Base-by-base conservation (phyloP, 2,888 invertebrate genomes). In the Leptinotarsa juncta region DNA sequence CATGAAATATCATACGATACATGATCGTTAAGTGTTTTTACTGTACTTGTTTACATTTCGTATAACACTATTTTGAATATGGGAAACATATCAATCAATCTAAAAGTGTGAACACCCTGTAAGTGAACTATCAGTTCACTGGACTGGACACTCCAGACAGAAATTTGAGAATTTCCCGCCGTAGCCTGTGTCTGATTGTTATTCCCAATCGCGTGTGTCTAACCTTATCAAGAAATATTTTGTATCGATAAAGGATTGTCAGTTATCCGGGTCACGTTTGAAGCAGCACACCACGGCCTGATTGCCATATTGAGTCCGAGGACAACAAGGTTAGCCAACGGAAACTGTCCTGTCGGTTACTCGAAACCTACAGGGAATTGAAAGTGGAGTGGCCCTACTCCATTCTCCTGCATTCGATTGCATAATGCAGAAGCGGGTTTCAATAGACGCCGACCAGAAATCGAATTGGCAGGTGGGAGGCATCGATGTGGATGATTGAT, bases 301-400 rank as follows among this genome's bases (percentile, higher is more conserved):
- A 83, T 83, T 83, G 83, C 81, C 80, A 82, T 81, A 83, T 83
- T 83, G 82, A 83, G 81, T 79, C 77, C 78, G 74, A 62, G 62
- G 80, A 81, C 82, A 82, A 83, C 81, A 78, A 81, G 81, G 82
- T 82, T 83, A 83, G 79, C 75, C 81, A 78, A 78, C 81, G 81
- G 81, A 82, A 81, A 80, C 81, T 77, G 79, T 80, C 78, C 76
- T 79, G 62, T 62, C 62, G 62, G 62, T 62, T 62, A 62, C 42
- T 16, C 62, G 62, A 32, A 42, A 62, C 32, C 62, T 62, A 32
- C n/a, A 42, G 62, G 62, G 62, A 62, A 62, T 62, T 62, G 62
- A 62, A 62, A 62, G 42, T 62, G 62, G 62, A 62, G 62, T 62
- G 42, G 62, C 62, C 4, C 57, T 57, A 4, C 57, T 20, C 57